Evolutionary conservation across 2,797 vertebrate genomes (phyloP).

Genomic region (Takifugu rubripes): DNA sequence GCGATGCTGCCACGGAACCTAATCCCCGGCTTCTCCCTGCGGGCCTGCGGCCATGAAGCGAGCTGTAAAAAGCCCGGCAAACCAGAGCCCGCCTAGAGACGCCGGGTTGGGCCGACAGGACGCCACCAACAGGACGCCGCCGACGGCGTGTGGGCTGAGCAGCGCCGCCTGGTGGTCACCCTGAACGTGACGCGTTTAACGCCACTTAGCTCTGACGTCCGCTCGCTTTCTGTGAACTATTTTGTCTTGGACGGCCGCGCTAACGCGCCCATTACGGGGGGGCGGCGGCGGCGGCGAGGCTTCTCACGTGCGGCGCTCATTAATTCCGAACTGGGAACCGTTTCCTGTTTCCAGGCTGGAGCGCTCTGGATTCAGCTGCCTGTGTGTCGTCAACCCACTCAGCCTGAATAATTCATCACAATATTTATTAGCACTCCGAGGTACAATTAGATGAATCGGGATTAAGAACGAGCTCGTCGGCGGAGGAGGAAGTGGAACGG

Average conservation of each 20-base stretch:
- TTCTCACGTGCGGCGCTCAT: conserved; percentile 55
- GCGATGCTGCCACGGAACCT: conserved; percentile 53
- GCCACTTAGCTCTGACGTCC: conserved; percentile 50
- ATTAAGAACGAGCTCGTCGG: conserved; percentile 71
- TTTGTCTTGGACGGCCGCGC: conserved; percentile 46
- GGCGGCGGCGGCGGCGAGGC: conserved; percentile 33
- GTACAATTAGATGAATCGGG: conserved; percentile 78
- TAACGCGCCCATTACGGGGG: conserved; percentile 49
- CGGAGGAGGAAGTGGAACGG: conserved; percentile 61
- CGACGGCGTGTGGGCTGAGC: conserved; percentile 4
- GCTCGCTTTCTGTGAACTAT: conserved; percentile 31
- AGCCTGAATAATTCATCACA: conserved; percentile 77
- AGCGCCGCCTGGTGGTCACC: conserved; percentile 41
- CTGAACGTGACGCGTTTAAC: conserved; percentile 39
- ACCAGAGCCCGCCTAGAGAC: too few species aligned
- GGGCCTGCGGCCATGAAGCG: conserved; percentile 20
- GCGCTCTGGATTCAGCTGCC: conserved; percentile 69
- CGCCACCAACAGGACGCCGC: too few species aligned
- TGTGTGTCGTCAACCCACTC: conserved; percentile 74
- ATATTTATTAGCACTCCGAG: conserved; percentile 80
- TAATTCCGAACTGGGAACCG: conserved; percentile 65
- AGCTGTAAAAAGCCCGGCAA: too few species aligned
- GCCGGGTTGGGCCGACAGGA: too few species aligned
- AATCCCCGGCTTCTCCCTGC: conserved; percentile 54
- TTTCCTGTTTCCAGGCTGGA: conserved; percentile 67